Evolutionary conservation across 2,113 vertebrate species (phyloP).

Genomic region (Tangachromis dhanisi): DNA sequence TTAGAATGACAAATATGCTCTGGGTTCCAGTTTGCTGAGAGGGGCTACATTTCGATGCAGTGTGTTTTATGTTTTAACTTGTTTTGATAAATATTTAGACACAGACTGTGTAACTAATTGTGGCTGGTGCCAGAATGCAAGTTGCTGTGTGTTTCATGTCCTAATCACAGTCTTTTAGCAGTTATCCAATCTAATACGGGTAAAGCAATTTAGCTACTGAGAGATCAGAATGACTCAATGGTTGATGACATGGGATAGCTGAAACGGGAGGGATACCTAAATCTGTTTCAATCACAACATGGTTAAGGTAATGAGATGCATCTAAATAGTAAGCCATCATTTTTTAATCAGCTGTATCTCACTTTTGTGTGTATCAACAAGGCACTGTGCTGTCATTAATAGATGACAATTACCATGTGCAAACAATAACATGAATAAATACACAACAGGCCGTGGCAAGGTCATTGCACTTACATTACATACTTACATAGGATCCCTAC

Average conservation of each 20-base stretch:
- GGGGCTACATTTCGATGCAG: too few species aligned
- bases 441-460: fast-evolving
- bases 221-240: neutral
- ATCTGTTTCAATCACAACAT: neutral
- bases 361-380: neutral
- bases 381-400: neutral
- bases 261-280: neutral
- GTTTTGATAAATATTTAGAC: neutral
- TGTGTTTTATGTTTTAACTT: too few species aligned
- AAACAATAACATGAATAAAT: neutral
- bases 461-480: neutral
- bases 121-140: neutral
- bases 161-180: neutral
- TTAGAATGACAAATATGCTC: neutral
- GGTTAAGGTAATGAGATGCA: neutral
- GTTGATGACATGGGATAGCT: neutral
- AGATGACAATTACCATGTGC: neutral
- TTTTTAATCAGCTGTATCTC: neutral
- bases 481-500: neutral
- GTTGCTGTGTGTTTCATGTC: neutral
- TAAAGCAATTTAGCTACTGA: neutral
- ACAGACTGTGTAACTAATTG: neutral
- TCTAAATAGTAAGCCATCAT: neutral
- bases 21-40: neutral
- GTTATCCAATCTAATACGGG: neutral